These are phyloP conservation scores for Heterocephalus glaber DNA, from an alignment of 2,113 vertebrate species.

Conservation along the genomic window DNA sequence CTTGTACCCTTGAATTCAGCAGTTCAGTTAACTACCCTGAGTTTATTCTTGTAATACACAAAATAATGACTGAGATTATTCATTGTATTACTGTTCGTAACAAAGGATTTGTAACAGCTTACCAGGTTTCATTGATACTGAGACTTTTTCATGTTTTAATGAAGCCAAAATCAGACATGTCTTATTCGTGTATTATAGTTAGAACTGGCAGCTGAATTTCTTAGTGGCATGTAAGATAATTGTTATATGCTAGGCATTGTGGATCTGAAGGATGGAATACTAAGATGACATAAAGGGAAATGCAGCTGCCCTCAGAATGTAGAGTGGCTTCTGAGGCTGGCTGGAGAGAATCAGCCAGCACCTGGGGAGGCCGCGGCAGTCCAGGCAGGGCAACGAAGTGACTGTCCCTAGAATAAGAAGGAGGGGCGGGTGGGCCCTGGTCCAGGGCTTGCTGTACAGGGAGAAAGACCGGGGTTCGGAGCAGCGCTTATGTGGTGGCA, in stretches of 20 bases:
- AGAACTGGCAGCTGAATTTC: background rate
- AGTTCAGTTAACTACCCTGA: background rate
- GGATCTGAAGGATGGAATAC: background rate
- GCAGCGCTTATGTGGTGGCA: background rate
- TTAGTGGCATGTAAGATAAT: background rate
- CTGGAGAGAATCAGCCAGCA: background rate
- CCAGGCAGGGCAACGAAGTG: background rate
- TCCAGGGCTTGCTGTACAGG: too few species aligned
- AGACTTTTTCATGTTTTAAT: constrained; percentile 45
- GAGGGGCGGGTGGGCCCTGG: too few species aligned
- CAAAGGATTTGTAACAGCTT: background rate
- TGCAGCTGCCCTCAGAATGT: background rate
- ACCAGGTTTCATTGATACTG: background rate
- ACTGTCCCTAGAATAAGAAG: background rate
- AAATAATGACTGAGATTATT: constrained; percentile 13
- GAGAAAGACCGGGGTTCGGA: background rate
- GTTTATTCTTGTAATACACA: background rate
- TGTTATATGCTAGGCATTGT: background rate
- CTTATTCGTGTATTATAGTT: background rate
- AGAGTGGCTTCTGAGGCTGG: background rate
- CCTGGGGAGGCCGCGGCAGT: background rate
- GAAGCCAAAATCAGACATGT: constrained; percentile 34
- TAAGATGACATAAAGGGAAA: background rate
- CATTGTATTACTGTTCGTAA: background rate
- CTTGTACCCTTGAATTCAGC: background rate